phyloP scores from a whole-genome alignment of 2,797 vertebrate species.

The Botia kubotai region DNA sequence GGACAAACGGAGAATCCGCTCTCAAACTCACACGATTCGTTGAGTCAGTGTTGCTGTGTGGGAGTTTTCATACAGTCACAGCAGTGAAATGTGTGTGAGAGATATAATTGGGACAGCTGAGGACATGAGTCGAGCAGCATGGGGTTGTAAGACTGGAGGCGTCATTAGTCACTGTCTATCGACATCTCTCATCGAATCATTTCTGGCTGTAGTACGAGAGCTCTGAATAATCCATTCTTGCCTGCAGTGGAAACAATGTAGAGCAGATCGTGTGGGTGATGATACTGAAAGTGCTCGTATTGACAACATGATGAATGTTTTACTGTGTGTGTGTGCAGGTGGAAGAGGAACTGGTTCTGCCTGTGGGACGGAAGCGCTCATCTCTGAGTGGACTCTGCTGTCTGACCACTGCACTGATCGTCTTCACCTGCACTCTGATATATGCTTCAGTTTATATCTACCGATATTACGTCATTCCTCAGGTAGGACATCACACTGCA shows the following conservation, averaged over 20 bases:
- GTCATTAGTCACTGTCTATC: no score
- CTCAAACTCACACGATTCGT: not conserved
- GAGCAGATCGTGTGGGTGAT: slow-evolving; percentile 38
- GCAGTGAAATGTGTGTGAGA: not conserved
- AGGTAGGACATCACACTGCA: slow-evolving; percentile 73
- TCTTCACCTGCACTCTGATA: slow-evolving; percentile 88
- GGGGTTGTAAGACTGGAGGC: slow-evolving; percentile 73
- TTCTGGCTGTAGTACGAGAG: slow-evolving; percentile 20
- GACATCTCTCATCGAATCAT: no score
- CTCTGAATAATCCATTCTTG: slow-evolving; percentile 28
- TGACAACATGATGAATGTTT: slow-evolving; percentile 11
- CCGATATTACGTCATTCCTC: slow-evolving; percentile 90
- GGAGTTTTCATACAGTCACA: not conserved
- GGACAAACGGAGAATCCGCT: no score
- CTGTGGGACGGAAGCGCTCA: slow-evolving; percentile 73
- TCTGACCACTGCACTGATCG: slow-evolving; percentile 85
- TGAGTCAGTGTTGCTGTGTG: not conserved
- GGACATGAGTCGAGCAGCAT: slow-evolving; percentile 66
- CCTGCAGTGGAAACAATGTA: not conserved
- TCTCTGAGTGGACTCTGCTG: slow-evolving; percentile 87
- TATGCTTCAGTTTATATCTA: slow-evolving; percentile 92
- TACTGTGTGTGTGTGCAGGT: slow-evolving; percentile 62
- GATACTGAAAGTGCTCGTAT: slow-evolving; percentile 8
- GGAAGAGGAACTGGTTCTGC: slow-evolving; percentile 81
- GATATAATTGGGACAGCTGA: slow-evolving; percentile 58